Percentiles rank a stretch among this genome's conserved stretches.
Conservation (phyloP, 2,113 vertebrate species). For the Calypte anna region DNA sequence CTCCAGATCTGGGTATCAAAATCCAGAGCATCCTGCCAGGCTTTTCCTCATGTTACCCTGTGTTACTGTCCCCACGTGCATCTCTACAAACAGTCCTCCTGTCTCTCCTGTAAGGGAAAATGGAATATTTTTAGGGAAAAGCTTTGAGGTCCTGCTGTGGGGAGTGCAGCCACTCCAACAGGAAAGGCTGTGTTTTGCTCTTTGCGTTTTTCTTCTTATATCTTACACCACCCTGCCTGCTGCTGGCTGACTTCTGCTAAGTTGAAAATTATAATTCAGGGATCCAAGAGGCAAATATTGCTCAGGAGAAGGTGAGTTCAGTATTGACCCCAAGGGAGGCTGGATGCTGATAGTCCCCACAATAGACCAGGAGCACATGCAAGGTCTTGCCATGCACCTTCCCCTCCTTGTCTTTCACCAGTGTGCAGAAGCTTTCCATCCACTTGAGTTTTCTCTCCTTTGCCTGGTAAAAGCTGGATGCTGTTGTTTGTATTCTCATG, state of each 20-base stretch:
- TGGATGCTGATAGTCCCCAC: background rate
- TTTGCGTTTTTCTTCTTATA: no score
- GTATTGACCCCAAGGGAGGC: background rate
- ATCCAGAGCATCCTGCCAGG: no score
- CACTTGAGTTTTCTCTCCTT: background rate
- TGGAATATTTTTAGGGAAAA: no score
- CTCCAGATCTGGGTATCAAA: no score
- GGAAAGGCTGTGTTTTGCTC: background rate
- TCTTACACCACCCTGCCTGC: background rate
- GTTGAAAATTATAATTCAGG: background rate
- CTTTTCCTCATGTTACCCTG: no score
- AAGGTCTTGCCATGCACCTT: rapidly evolving
- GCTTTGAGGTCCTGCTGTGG: no score
- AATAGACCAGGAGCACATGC: rapidly evolving
- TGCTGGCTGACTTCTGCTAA: background rate
- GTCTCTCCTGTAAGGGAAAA: no score
- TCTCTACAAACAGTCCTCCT: no score
- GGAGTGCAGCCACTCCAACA: no score
- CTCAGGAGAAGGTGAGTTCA: background rate
- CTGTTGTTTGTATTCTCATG: background rate
- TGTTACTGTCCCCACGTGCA: no score
- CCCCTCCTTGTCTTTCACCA: rapidly evolving
- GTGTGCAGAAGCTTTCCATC: background rate
- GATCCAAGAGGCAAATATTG: background rate
- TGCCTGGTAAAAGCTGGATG: background rate